phyloP scores from a whole-genome alignment of 2,888 invertebrate genomes.

The Idaea biselata region DNA sequence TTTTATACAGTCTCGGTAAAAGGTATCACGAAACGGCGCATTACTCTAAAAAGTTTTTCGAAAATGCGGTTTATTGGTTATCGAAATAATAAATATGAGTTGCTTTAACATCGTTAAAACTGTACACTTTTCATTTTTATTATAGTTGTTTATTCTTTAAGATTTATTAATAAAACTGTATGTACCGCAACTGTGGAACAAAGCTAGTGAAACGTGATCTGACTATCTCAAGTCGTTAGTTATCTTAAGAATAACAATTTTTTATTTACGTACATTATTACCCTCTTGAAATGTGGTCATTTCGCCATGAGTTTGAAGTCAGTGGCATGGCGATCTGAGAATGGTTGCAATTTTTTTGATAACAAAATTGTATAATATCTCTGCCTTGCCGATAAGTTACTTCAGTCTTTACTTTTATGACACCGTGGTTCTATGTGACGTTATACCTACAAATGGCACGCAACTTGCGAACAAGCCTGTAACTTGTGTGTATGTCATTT shows the following conservation, averaged over 20 bases:
- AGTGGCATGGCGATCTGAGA: background rate
- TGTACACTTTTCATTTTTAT: background rate
- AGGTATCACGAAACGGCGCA: background rate
- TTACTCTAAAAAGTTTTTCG: background rate
- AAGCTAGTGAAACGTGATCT: conserved; percentile 13
- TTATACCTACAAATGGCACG: no score
- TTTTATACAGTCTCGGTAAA: background rate
- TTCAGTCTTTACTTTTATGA: no score
- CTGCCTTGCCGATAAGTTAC: no score
- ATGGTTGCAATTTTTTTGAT: background rate
- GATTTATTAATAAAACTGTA: conserved; percentile 4
- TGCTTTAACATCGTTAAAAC: background rate
- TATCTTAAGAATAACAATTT: conserved; percentile 18
- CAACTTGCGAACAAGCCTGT: no score
- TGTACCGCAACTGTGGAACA: background rate
- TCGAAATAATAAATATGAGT: background rate
- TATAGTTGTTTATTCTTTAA: background rate
- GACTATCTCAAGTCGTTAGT: conserved; percentile 11
- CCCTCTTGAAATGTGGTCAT: background rate
- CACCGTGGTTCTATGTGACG: no score
- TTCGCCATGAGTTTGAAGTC: background rate
- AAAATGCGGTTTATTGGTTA: background rate
- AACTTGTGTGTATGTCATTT: no score
- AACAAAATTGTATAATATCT: no score
- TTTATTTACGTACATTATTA: conserved; percentile 2